Percentiles rank a stretch among this genome's conserved stretches.
phyloP scores from a whole-genome alignment of 2,888 invertebrate genomes.

The Zhengitettix transpicula region DNA sequence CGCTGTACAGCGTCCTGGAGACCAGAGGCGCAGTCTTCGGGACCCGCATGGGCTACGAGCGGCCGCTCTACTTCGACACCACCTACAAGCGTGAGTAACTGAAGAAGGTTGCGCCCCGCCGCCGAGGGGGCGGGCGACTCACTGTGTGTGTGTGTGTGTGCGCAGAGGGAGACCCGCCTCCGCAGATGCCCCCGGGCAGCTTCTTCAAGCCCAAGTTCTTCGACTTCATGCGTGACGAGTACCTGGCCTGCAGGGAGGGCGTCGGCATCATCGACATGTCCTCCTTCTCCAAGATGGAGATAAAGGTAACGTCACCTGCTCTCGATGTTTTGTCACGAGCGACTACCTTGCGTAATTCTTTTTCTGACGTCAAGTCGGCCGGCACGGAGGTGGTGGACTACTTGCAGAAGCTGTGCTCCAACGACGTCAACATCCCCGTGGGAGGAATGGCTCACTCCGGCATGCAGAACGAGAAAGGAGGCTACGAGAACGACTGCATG shows the following conservation, averaged over 20 bases:
- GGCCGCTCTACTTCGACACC: conserved; percentile 49
- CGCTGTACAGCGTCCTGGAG: conserved; percentile 47
- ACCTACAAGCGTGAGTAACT: conserved; percentile 29
- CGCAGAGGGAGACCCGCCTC: conserved; percentile 29
- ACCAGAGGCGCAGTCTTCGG: conserved; percentile 48
- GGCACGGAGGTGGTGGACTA: conserved; percentile 41
- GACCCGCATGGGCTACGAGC: conserved; percentile 52
- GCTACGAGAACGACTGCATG: conserved; percentile 58
- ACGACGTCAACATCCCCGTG: conserved; percentile 44
- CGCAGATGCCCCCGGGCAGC: conserved; percentile 39
- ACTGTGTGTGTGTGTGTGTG: conserved; percentile 6
- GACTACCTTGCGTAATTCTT: not conserved
- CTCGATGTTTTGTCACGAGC: too few species aligned
- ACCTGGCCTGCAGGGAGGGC: conserved; percentile 54
- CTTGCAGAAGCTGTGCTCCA: conserved; percentile 47
- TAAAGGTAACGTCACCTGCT: conserved; percentile 41
- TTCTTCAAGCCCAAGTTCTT: conserved; percentile 54
- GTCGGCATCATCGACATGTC: conserved; percentile 66
- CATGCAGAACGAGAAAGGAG: conserved; percentile 52
- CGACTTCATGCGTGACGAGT: conserved; percentile 49
- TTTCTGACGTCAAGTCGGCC: conserved; percentile 29
- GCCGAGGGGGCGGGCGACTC: not conserved
- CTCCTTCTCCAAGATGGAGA: conserved; percentile 58
- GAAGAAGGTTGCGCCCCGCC: not conserved
- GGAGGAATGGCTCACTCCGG: conserved; percentile 50